phyloP scores from a whole-genome alignment of 2,113 vertebrate species.

The Callipepla californica region DNA sequence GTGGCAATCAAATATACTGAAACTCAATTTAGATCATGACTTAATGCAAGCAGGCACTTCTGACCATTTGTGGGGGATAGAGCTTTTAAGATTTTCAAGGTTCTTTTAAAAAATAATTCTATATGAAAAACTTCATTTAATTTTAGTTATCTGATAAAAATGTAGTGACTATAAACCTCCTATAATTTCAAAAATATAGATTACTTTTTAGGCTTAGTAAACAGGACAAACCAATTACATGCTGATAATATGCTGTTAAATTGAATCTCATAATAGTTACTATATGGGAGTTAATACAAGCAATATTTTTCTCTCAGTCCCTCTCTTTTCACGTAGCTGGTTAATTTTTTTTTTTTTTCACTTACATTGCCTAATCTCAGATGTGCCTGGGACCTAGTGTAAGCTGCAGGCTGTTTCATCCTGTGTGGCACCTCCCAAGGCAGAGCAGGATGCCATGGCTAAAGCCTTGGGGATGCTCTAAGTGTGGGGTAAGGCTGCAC shows the following conservation, averaged over 20 bases:
- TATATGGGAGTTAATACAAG: no score
- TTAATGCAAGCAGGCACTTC: not conserved
- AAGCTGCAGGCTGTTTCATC: not conserved
- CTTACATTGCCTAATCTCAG: not conserved
- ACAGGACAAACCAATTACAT: not conserved
- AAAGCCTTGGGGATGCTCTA: not conserved
- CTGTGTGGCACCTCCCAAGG: not conserved
- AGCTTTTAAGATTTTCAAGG: not conserved
- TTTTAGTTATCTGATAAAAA: not conserved
- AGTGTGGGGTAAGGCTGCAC: not conserved
- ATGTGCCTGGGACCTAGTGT: rapidly evolving
- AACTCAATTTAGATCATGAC: not conserved
- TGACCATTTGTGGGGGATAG: not conserved
- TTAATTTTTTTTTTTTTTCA: not conserved
- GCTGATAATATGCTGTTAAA: not conserved
- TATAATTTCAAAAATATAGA: not conserved
- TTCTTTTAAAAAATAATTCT: not conserved
- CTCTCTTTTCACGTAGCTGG: not conserved
- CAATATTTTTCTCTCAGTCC: not conserved
- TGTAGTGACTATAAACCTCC: not conserved
- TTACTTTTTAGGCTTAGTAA: not conserved
- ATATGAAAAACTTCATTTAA: not conserved
- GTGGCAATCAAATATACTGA: not conserved
- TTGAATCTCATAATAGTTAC: not conserved
- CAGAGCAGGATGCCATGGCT: rapidly evolving